Evolutionary conservation across 2,888 invertebrate genomes (phyloP), one percentile per base, ranked within the genome.

Genomic region (Ferrisia virgata): DNA sequence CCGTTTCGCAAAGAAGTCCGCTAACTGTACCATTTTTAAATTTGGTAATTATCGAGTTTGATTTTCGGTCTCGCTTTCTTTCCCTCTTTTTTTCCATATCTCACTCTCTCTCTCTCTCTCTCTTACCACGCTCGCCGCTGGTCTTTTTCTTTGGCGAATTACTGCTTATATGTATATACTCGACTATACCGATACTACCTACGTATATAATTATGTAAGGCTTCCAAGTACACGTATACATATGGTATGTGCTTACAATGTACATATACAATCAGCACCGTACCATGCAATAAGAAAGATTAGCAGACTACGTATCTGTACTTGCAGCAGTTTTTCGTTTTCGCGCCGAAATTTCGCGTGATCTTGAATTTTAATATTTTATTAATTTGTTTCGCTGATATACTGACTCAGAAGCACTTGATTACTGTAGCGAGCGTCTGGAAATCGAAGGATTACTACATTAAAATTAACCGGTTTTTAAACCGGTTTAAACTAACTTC

Each of bases 401-500:
- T 8, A 36, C 72, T 36, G n/a, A 76, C 36, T 76, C 18, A 33
- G 9, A 76, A 36, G 31, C 72, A 76, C 36, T 76, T 72, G 72
- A 72, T 72, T 36, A 76, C 33, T n/a, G n/a, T n/a, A n/a, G n/a
- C n/a, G n/a, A n/a, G n/a, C 36, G 36, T 76, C 72, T 72, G 72
- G 33, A 72, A 33, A 76, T 36, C 72, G 72, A 76, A 76, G 72
- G 72, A 53, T 80, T 53, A 47, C 53, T 47, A 43, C 47, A 31
- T 80, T 80, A 25, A 80, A 47, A 80, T 47, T 28, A 80, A 80
- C 80, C 80, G 80, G 80, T 80, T 80, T 80, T n/a, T 18, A 53
- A 80, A 80, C 80, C 53, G 80, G 80, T 80, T 80, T 31, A 11
- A 80, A 80, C 80, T 33, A 33, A 47, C 80, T 80, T 53, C 0